Conservation (phyloP, 2,113 vertebrate genomes). For the Phasianus colchicus region DNA sequence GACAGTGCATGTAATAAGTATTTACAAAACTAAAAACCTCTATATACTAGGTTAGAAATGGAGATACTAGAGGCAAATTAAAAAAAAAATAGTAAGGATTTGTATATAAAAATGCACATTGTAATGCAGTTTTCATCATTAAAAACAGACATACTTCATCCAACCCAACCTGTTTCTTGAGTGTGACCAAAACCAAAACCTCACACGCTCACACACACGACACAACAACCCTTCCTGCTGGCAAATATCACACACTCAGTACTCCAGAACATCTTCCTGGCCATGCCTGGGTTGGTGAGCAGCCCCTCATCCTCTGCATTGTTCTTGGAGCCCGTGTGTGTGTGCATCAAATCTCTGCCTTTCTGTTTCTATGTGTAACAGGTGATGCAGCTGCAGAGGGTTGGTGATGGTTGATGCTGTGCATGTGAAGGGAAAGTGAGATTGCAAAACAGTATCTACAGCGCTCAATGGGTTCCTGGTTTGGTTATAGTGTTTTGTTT, state of each 20-base stretch:
- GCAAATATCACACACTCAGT: slow-evolving; percentile 17
- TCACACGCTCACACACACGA: slow-evolving; percentile 54
- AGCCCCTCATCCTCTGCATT: slow-evolving; percentile 48
- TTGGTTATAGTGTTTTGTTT: background rate
- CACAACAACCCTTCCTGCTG: slow-evolving; percentile 45
- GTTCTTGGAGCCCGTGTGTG: slow-evolving; percentile 36
- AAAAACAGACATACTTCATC: slow-evolving; percentile 71
- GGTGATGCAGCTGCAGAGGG: slow-evolving; percentile 34
- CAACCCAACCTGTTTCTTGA: slow-evolving; percentile 62
- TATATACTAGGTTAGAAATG: slow-evolving; percentile 77
- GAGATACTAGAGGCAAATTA: slow-evolving; percentile 72
- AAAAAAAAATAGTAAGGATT: slow-evolving; percentile 68
- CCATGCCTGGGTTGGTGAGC: background rate
- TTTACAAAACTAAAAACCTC: slow-evolving; percentile 80
- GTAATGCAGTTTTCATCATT: slow-evolving; percentile 73
- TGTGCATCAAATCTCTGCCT: slow-evolving; percentile 39
- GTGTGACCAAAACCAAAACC: slow-evolving; percentile 60
- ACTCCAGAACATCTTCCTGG: slow-evolving; percentile 37
- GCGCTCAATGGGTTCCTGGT: background rate
- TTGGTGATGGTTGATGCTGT: slow-evolving; percentile 27
- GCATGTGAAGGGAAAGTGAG: slow-evolving; percentile 33
- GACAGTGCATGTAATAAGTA: slow-evolving; percentile 86
- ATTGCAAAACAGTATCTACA: slow-evolving; percentile 25
- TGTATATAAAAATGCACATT: slow-evolving; percentile 77
- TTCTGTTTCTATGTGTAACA: slow-evolving; percentile 13